phyloP scores from a whole-genome alignment of 2,888 invertebrate species.

The Encarsia formosa region DNA sequence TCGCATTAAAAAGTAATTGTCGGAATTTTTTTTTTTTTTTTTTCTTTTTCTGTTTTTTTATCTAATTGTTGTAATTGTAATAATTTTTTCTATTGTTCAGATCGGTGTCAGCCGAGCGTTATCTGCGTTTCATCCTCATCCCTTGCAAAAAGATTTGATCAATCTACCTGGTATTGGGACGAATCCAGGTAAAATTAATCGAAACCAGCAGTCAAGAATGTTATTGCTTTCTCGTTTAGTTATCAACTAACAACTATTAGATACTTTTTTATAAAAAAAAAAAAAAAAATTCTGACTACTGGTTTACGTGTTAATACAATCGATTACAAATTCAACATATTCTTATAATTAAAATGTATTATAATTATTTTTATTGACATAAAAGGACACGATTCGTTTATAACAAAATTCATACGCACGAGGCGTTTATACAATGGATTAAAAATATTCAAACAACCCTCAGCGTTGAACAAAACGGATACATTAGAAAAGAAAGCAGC shows the following conservation, averaged over 20 bases:
- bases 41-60: constrained; percentile 1
- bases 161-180: constrained; percentile 59
- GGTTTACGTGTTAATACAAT: neutral
- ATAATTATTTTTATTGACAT: neutral
- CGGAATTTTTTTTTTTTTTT: constrained; percentile 21
- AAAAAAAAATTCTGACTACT: neutral
- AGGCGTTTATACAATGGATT: constrained; percentile 29
- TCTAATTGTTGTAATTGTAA: neutral
- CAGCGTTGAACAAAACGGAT: neutral
- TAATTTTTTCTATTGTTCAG: constrained; percentile 29
- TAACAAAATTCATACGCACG: constrained; percentile 35
- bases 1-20: neutral
- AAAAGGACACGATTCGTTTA: constrained; percentile 45
- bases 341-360: neutral
- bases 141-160: constrained; percentile 52
- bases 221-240: neutral
- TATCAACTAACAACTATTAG: too few species aligned
- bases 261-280: too few species aligned
- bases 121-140: constrained; percentile 66
- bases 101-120: constrained; percentile 70
- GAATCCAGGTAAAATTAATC: constrained; percentile 62
- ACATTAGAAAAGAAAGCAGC: constrained; percentile 14
- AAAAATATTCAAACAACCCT: constrained; percentile 8
- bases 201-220: neutral
- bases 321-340: too few species aligned